Conservation (phyloP, 2,797 vertebrate species). For the Fratercula arctica region DNA sequence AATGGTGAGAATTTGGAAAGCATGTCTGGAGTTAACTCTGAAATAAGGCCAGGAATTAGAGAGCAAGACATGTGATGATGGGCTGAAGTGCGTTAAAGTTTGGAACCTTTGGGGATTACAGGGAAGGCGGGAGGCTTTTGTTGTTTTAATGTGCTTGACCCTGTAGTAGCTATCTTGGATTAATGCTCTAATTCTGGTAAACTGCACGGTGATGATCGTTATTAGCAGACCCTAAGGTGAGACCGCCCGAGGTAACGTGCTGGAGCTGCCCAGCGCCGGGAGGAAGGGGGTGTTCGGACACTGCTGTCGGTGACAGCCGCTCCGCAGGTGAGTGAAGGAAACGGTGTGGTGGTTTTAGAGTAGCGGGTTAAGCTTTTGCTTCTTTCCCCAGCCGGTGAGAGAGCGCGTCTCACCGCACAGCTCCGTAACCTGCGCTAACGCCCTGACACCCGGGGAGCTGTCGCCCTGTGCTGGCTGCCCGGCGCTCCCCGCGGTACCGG, state of each 20-base stretch:
- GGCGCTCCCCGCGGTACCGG: too few species aligned
- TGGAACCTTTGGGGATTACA: rapidly evolving
- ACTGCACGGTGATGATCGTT: rapidly evolving
- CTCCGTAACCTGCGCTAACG: too few species aligned
- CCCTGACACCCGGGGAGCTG: too few species aligned
- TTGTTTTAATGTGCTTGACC: neutral
- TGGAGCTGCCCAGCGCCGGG: neutral
- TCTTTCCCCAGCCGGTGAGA: too few species aligned
- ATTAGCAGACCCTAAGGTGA: neutral
- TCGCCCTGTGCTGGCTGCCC: too few species aligned
- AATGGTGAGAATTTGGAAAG: neutral
- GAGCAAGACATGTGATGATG: rapidly evolving
- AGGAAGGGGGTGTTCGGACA: rapidly evolving
- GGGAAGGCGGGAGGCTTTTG: neutral
- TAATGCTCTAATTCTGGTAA: too few species aligned
- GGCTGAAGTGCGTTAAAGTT: rapidly evolving
- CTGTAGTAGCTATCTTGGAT: neutral
- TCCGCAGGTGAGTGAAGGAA: neutral
- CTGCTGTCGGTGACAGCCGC: rapidly evolving
- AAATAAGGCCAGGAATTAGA: neutral
- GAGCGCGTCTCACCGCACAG: neutral
- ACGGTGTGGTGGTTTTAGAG: neutral
- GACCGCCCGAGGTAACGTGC: rapidly evolving
- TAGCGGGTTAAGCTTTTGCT: neutral
- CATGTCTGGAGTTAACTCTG: too few species aligned